Evolutionary conservation across 2,888 invertebrate species (phyloP).

Genomic region (Melitaea athalia): DNA sequence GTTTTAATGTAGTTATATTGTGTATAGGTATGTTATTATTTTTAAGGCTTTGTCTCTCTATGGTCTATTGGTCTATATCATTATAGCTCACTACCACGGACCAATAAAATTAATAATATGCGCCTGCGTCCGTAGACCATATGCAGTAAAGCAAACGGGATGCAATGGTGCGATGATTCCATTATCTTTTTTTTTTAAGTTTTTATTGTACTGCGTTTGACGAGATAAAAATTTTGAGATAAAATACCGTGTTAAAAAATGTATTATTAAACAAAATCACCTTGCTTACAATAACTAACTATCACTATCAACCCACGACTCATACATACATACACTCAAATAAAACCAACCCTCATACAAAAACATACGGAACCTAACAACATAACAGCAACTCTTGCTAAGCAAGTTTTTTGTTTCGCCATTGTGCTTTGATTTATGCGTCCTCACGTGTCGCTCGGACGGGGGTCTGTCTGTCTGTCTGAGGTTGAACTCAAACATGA

Average conservation of each 20-base stretch:
- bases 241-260: too few species aligned
- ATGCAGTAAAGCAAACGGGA: slow-evolving; percentile 60
- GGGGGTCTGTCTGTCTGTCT: slow-evolving; percentile 34
- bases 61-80: too few species aligned
- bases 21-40: too few species aligned
- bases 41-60: too few species aligned
- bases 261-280: too few species aligned
- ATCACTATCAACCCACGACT: too few species aligned
- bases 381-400: slow-evolving; percentile 14
- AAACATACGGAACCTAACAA: slow-evolving; percentile 26
- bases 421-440: slow-evolving; percentile 61
- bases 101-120: slow-evolving; percentile 62
- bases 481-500: slow-evolving; percentile 34
- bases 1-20: too few species aligned
- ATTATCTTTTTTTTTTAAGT: slow-evolving; percentile 59
- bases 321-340: background rate
- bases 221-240: background rate
- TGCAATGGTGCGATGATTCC: slow-evolving; percentile 56
- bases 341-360: background rate
- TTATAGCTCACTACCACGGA: too few species aligned
- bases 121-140: slow-evolving; percentile 59
- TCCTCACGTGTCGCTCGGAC: slow-evolving; percentile 59
- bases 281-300: too few species aligned
- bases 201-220: slow-evolving; percentile 37
- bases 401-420: slow-evolving; percentile 45